Base-by-base conservation (phyloP, 2,888 invertebrate species). In the Pammene fasciana region DNA sequence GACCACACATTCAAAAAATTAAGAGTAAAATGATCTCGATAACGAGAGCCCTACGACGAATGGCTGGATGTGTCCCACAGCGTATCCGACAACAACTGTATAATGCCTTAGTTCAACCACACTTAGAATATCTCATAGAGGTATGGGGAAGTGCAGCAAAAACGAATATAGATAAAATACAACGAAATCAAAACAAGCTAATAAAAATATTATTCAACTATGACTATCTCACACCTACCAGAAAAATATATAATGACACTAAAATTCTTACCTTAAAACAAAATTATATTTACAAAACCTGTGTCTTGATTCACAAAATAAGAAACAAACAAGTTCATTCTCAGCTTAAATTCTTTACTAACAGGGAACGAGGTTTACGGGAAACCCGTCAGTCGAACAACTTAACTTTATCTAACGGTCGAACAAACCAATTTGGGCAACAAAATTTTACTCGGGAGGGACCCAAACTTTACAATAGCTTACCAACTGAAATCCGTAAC, bases 111-210 rank as follows among this genome's bases (percentile, higher is more conserved):
- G 18, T 52, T 52, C 18, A 26, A 18, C 52, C 52, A 1, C 52
- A 52, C 16, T 26, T 52, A 52, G 52, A 52, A 10, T 52, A 52
- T 10, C 52, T 52, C 2, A 26, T 52, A 16, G 52, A 52, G 11
- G 26, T 52, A 11, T 50, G 50, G 43, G 43, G 43, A 43, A 43
- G 7, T 43, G 43, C 43, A 43, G 43, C 43, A 2, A 43, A 43
- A 43, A 9, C 43, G 5, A 5, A 43, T 10, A 43, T 43, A 11
- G 9, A 43, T 43, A 43, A 43, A 43, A 2, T 43, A 10, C 43
- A 43, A 43, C 5, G 43, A 43, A 9, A 5, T 8, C 43, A 43
- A 43, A 43, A 43, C 9, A 43, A 43, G 9, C 6, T 43, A 2
- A 43, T 43, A 8, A 43, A 43, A 11, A 43, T 10, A 2, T 11